Evolutionary conservation across 2,797 vertebrate species (phyloP).

Genomic region (Chelonia mydas): DNA sequence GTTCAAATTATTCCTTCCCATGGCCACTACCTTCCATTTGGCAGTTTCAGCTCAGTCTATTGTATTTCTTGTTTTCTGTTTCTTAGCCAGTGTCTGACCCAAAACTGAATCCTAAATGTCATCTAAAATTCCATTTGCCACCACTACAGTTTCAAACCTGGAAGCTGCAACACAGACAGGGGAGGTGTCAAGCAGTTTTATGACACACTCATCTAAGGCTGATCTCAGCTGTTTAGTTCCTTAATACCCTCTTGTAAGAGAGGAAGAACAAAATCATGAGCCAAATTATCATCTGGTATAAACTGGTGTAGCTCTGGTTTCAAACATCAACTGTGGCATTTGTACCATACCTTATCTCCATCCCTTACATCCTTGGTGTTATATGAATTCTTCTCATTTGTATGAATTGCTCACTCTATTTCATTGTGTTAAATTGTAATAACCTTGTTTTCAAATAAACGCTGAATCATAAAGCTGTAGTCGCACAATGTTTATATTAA

Average conservation of each 20-base stretch:
- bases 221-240: background rate
- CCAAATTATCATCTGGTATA: background rate
- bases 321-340: background rate
- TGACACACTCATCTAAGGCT: background rate
- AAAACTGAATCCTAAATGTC: background rate
- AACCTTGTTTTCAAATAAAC: background rate
- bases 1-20: background rate
- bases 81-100: background rate
- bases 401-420: background rate
- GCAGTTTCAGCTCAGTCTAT: background rate
- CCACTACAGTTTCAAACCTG: background rate
- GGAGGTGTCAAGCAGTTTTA: accelerated
- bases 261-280: background rate
- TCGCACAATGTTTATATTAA: background rate
- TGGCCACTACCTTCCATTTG: background rate
- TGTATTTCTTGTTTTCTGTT: background rate
- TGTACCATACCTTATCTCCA: background rate
- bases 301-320: background rate
- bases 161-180: background rate
- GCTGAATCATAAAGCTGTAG: background rate
- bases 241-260: background rate
- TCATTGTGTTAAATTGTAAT: background rate
- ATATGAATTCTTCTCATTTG: background rate
- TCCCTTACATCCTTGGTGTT: background rate
- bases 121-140: background rate